Conservation (phyloP, 1,140 invertebrate species). For the Drosophila micromelanica region DNA sequence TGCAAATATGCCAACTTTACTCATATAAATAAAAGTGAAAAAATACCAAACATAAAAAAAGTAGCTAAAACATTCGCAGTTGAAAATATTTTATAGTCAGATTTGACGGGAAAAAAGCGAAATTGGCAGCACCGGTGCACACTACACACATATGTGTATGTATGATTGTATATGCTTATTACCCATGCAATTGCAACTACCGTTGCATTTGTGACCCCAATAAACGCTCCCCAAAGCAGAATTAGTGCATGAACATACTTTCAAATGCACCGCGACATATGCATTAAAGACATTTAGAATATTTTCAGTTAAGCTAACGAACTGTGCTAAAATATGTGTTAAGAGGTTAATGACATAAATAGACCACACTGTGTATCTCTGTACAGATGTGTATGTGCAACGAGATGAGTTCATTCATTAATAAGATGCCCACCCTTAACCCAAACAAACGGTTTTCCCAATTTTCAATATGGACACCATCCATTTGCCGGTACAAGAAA, state of each 20-base stretch:
- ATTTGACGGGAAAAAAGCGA: too few relatives aligned
- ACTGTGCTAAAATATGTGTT: neutral
- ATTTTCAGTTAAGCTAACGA: constrained; percentile 12
- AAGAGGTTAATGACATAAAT: constrained; percentile 23
- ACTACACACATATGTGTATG: too few relatives aligned
- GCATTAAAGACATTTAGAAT: too few relatives aligned
- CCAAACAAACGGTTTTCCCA: neutral
- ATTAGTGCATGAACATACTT: neutral
- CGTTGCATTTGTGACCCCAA: neutral
- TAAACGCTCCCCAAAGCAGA: neutral
- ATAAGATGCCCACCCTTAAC: neutral
- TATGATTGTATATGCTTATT: too few relatives aligned
- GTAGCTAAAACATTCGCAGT: neutral
- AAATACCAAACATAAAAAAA: too few relatives aligned
- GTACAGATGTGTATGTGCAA: constrained; percentile 2
- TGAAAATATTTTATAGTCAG: neutral
- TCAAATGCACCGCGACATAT: neutral
- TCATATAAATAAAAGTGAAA: too few relatives aligned
- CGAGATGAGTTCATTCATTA: neutral
- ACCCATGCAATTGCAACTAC: neutral
- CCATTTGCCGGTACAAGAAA: constrained; percentile 25
- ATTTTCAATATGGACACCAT: constrained; percentile 8
- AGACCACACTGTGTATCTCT: neutral
- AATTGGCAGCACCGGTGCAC: too few relatives aligned
- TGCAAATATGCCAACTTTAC: too few relatives aligned